Percentiles rank a stretch among this genome's conserved stretches.
These are phyloP conservation scores for Drosophila ohnishii DNA, from an alignment of 1,140 invertebrate species.

Conservation along the genomic window DNA sequence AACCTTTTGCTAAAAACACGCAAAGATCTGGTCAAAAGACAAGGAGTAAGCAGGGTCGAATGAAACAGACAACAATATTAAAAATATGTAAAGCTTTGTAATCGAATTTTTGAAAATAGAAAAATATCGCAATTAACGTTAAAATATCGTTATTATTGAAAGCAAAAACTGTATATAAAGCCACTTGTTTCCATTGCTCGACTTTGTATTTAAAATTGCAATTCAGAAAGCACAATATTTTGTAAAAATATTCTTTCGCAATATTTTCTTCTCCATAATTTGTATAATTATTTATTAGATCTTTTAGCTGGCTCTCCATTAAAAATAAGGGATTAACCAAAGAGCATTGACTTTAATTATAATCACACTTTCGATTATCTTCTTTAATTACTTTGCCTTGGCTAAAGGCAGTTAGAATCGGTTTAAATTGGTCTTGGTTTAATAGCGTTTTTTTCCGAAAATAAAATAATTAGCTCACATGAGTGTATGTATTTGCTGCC, in stretches of 20 bases:
- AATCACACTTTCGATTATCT: neutral
- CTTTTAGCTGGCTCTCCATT: neutral
- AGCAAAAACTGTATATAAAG: neutral
- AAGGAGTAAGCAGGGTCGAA: neutral
- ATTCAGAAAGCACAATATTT: neutral
- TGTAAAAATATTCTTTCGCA: neutral
- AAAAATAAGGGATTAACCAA: neutral
- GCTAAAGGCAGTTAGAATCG: slow-evolving; percentile 1
- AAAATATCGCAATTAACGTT: neutral
- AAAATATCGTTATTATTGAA: neutral
- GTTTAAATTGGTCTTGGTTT: neutral
- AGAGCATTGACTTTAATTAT: neutral
- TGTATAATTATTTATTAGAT: neutral
- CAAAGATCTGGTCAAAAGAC: neutral
- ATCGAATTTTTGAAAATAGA: neutral
- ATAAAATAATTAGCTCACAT: slow-evolving; percentile 29
- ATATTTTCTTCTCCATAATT: neutral
- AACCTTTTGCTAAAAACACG: neutral
- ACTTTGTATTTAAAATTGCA: neutral
- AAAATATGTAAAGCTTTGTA: too few relatives aligned
- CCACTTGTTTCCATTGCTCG: neutral
- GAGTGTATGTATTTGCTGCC: slow-evolving; percentile 14
- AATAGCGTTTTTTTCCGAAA: slow-evolving; percentile 12
- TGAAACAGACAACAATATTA: too few relatives aligned
- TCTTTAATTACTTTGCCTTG: neutral